Evolutionary conservation across 2,888 invertebrate species (phyloP), one percentile per base, ranked within the genome.

Genomic region (Crossocerus cetratus): DNA sequence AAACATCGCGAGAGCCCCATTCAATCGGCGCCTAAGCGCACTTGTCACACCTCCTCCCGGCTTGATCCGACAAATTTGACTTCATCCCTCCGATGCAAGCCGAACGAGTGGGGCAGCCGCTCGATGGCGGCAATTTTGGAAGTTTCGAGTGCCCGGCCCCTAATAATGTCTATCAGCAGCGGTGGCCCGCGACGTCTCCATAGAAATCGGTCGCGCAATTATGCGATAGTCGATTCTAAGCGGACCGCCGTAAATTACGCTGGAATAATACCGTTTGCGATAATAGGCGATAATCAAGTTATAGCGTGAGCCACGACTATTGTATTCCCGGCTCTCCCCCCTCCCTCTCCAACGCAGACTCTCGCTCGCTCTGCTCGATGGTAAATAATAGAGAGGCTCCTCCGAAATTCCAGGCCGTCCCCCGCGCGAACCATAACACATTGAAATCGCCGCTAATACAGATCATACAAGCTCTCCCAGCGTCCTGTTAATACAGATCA

Each of bases 251-350:
- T 82, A 77, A 78, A 81, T 83, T 83, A 82, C 73, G 65, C 65
- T 0, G 75, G 77, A 80, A 83, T 80, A 83, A 83, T 83, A 82
- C 80, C 78, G 74, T 83, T 82, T 76, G 77, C 70, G 83, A 83
- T 83, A 82, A 83, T 83, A 74, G 74, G 61, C 74, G 78, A 83
- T 83, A 83, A 83, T 83, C 80, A 65, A 75, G 77, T 82, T 82
- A 69, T 72, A 76, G 74, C 72, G 69, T 76, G 80, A 70, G 44
- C 65, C 53, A 63, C 67, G 62, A 68, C 71, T 71, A 82, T 82
- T 76, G 76, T 78, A 80, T 82, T 80, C 80, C 69, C 68, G 8
- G 32, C 5, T 32, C 23, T 1, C 23, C 8, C 23, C 23, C 8
- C 23, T 32, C 23, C 8, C 23, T 32, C 23, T 2, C 23, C 8